Base-by-base conservation (phyloP, 2,797 vertebrate species). In the Ptychobarbus kaznakovi region DNA sequence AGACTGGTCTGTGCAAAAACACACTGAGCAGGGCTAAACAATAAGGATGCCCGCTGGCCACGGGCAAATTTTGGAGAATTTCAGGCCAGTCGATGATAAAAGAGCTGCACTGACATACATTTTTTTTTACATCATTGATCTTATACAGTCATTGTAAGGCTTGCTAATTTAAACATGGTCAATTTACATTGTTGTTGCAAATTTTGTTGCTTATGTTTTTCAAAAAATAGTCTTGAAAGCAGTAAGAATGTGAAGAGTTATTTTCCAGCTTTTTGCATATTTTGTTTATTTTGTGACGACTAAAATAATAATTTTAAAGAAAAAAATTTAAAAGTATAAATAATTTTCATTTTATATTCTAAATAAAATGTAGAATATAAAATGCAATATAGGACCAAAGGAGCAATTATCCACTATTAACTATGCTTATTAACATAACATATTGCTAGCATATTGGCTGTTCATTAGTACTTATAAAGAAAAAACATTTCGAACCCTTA, bases 1-100 rank as follows among this genome's bases (percentile, higher is more conserved):
- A 56, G 49, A 75, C 15, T 79, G 16, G 63, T 69, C 38, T 69
- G 49, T 16, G 80, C 87, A 83, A 84, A 44, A 79, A 77, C 42
- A 86, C 49, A 82, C 38, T 35, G 42, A 82, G 51, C 66, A 69
- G 49, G 16, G 32, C 63, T 85, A 18, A 15, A 42, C 6, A n/a
- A 35, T 74, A 49, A 38, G 7, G 42, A 35, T 66, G 63, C 32
- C 6, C 4, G 11, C 28, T 68, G 42, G 35, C 3, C 53, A 58
- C 2, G 3, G 38, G 75, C 56, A 18, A 5, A 3, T 38, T 20
- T 32, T 4, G 1, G 16, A 51, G 4, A 74, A 74, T 38, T 56
- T 56, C 32, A 76, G 10, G 35, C 51, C 51, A 35, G 58, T 28
- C 0, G 18, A 46, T 66, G 25, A 8, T 12, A 56, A 53, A 20